These are phyloP conservation scores for Medauroidea extradentata DNA, from an alignment of 1,140 invertebrate genomes.

Conservation along the genomic window DNA sequence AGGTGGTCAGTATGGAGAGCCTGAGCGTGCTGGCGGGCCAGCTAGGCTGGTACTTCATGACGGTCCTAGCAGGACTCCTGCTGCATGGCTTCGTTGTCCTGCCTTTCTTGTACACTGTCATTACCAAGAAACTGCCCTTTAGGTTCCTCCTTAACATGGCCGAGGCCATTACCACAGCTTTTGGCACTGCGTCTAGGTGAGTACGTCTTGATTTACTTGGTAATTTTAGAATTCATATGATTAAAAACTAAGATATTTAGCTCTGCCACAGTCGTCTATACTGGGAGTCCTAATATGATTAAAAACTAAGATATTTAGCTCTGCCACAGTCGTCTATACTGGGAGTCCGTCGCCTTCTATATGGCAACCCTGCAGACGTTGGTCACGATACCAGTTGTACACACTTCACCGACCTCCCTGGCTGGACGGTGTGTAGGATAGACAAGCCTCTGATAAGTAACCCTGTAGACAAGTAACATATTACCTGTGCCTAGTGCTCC, in stretches of 20 bases:
- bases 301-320: neutral
- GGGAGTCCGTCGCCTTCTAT: too few relatives aligned
- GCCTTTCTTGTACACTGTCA: constrained; percentile 74
- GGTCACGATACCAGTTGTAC: too few relatives aligned
- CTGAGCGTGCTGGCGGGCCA: constrained; percentile 76
- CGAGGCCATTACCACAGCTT: constrained; percentile 85
- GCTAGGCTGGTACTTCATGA: constrained; percentile 86
- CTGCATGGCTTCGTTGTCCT: constrained; percentile 87
- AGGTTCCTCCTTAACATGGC: constrained; percentile 75
- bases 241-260: neutral
- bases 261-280: neutral
- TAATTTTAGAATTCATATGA: neutral
- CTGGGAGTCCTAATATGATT: neutral
- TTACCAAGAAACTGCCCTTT: constrained; percentile 75
- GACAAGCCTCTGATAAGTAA: too few relatives aligned
- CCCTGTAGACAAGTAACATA: too few relatives aligned
- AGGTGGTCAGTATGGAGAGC: constrained; percentile 83
- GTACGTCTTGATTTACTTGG: neutral
- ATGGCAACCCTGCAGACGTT: too few relatives aligned
- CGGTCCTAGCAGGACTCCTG: constrained; percentile 82
- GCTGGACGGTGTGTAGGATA: too few relatives aligned
- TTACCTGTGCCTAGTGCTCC: too few relatives aligned
- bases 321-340: neutral
- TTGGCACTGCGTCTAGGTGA: constrained; percentile 89
- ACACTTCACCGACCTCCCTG: too few relatives aligned